Base-by-base conservation (phyloP, 2,888 invertebrate genomes). In the Pandemis corylana region DNA sequence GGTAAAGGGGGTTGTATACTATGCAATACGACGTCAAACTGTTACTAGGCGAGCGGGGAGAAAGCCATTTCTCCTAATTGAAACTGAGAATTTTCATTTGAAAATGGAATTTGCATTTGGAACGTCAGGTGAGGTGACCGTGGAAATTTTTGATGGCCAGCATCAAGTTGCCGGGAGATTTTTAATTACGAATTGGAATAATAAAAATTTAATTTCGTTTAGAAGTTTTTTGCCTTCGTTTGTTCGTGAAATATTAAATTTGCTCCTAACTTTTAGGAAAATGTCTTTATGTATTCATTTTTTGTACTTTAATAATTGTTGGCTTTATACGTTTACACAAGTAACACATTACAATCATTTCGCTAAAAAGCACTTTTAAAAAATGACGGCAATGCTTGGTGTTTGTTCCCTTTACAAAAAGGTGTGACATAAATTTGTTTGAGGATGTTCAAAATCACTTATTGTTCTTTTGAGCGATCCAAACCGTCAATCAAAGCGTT, bases 21-120 rank as follows among this genome's bases (percentile, higher is more conserved):
- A 75, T 71, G 74, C 74, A 51, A 67, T 78, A 79, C 80, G 76
- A 82, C 80, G 80, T 84, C 85, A 84, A 84, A 86, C 80, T 80
- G 84, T 83, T 86, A 84, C 84, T 84, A 83, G 83, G 77, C 80
- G 83, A 81, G 79, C 79, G 75, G 76, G 77, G 73, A 78, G 78
- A 53, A 71, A 75, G 68, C 67, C 81, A 81, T 84, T 84, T 82
- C 77, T 78, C 81, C 83, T 88, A 88, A 88, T 88, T 88, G 84
- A 84, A 82, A 84, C 83, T 76, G 79, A 79, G 79, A 80, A 82
- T 84, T 82, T 81, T 79, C 82, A 83, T 84, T 83, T 81, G 77
- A 80, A 80, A 82, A 74, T 76, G 76, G 76, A 74, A 76, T 76
- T 74, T 81, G 82, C 80, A 76, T 78, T 76, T 75, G 76, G 71